Percentiles rank a stretch among this genome's conserved stretches.
phyloP scores from a whole-genome alignment of 2,888 invertebrate species.

The Polietes domitor region DNA sequence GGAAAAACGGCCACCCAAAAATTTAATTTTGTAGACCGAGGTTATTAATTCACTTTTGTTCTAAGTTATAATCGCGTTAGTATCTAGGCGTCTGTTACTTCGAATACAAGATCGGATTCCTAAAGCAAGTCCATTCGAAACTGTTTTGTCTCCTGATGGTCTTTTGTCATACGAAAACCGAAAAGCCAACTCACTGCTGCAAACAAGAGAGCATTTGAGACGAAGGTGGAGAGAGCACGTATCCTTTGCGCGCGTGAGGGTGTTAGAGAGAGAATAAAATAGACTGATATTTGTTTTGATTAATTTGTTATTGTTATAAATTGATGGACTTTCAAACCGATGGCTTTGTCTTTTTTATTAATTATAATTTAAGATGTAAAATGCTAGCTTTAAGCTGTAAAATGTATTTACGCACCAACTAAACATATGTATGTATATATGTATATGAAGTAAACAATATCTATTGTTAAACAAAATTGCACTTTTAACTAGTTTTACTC shows the following conservation, averaged over 20 bases:
- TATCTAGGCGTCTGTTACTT: no score
- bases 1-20: no score
- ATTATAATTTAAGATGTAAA: not conserved
- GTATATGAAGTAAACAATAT: not conserved
- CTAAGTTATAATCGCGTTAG: no score
- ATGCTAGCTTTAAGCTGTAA: not conserved
- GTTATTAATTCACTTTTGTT: no score
- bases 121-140: no score
- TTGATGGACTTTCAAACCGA: constrained; percentile 12
- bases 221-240: not conserved
- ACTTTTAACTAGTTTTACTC: constrained; percentile 25
- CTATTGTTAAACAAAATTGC: constrained; percentile 9
- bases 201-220: no score
- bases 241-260: not conserved
- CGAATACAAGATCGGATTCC: no score
- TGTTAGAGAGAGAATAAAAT: constrained; percentile 57
- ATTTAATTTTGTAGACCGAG: no score
- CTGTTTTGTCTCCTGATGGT: no score
- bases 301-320: constrained; percentile 30
- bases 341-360: not conserved
- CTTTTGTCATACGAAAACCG: not conserved
- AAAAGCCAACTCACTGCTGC: no score
- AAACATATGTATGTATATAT: not conserved
- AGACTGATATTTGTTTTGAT: constrained; percentile 60
- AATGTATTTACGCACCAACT: constrained; percentile 29